Evolutionary conservation across 2,888 invertebrate genomes (phyloP).

Genomic region (Schizaphis graminum): DNA sequence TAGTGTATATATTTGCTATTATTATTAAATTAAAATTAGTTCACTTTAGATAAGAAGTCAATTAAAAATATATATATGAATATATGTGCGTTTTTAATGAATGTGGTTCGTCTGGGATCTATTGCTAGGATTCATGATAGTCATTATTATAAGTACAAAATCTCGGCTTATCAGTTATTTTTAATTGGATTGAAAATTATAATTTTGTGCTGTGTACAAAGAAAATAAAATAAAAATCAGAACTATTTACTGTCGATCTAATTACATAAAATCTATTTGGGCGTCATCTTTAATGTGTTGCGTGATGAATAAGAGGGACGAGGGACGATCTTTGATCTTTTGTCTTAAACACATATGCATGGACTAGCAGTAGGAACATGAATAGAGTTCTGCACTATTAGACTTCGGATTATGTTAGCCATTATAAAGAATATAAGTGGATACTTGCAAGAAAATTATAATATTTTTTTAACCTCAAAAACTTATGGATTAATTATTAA

Average conservation of each 20-base stretch:
- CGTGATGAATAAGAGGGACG: slow-evolving; percentile 43
- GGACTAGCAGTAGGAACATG: neutral
- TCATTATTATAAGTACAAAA: slow-evolving; percentile 49
- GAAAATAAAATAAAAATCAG: slow-evolving; percentile 40
- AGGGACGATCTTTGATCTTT: slow-evolving; percentile 62
- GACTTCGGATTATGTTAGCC: slow-evolving; percentile 23
- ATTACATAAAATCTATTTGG: slow-evolving; percentile 36
- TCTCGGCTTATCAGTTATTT: slow-evolving; percentile 51
- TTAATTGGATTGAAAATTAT: slow-evolving; percentile 56
- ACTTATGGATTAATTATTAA: neutral
- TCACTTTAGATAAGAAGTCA: slow-evolving; percentile 20
- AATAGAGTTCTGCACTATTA: neutral
- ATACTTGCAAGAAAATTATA: neutral
- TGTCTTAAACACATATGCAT: slow-evolving; percentile 26
- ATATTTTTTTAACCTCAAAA: neutral
- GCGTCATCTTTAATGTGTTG: slow-evolving; percentile 45
- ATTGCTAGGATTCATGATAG: neutral
- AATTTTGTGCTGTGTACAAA: slow-evolving; percentile 46
- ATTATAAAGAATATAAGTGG: neutral
- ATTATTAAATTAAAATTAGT: slow-evolving; percentile 47
- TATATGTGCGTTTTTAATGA: slow-evolving; percentile 11
- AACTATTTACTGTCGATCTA: slow-evolving; percentile 39
- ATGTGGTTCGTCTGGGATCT: slow-evolving; percentile 12
- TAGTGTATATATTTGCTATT: slow-evolving; percentile 1
- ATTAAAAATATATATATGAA: slow-evolving; percentile 13